Evolutionary conservation across 1,140 invertebrate genomes (phyloP), one percentile per base, ranked within the genome.

Genomic region (Hydropsyche tenuis): DNA sequence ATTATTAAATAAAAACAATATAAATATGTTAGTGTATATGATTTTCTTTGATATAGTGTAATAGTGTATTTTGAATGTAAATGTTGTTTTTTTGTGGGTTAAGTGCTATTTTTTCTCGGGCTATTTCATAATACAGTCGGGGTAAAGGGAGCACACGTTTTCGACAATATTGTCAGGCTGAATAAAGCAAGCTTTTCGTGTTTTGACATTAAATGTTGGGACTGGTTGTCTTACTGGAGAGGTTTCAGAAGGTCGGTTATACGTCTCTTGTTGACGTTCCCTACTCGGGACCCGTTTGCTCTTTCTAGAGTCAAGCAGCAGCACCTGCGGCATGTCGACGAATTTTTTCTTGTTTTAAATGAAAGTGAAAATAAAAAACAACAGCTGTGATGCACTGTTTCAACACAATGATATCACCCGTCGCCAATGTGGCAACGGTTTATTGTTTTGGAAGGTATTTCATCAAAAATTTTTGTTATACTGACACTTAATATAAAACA

Each of bases 261-360:
- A 25, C 65, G 72, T 72, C 51, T 70, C 68, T 56, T 70, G 68
- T 70, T 48, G 48, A 70, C 68, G 68, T 60, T 37, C 72, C 18
- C 46, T 69, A 64, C 30, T 77, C 46, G 51, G 48, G 37, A 73
- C 72, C 25, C 73, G 66, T 77, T 77, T 75, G 76, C 71, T 73
- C 74, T 77, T 77, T 73, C 72, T 75, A 77, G 73, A 71, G 70
- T 77, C 76, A 62, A 77, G 73, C 65, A 77, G 76, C 76, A 77
- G 72, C 71, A 77, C 76, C 76, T 77, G 73, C 37, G 65, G 56
- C 70, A 63, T 63, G 56, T 72, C 68, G 68, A 70, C 68, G 68
- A 37, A 56, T 70, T 70, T 53, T 70, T 46, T 70, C 68, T 70
- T 70, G 56, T 12, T 64, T 68, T 70, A 27, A 70, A 70, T 70